These are phyloP conservation scores for Perodicticus potto DNA, from an alignment of 2,797 vertebrate species.

Conservation along the genomic window DNA sequence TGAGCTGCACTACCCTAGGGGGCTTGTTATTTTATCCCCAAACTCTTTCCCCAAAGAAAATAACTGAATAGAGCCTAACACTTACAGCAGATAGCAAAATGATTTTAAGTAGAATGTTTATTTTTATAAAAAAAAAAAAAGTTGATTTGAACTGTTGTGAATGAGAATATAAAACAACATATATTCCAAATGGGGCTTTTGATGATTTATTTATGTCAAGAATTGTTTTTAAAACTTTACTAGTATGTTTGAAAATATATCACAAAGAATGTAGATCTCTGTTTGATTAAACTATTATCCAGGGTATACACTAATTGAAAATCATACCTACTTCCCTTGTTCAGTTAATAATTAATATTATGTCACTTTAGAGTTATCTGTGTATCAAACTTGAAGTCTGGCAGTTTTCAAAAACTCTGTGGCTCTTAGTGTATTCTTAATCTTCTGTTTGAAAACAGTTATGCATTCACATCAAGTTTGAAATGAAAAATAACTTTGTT, in stretches of 20 bases:
- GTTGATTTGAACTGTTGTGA: constrained; percentile 48
- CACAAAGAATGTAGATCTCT: constrained; percentile 48
- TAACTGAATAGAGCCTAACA: background rate
- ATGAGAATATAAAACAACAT: constrained; percentile 51
- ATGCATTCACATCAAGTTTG: background rate
- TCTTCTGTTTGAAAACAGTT: background rate
- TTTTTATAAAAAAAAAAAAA: constrained; percentile 50
- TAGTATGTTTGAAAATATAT: constrained; percentile 60
- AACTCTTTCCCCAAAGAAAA: constrained; percentile 40
- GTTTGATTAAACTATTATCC: background rate
- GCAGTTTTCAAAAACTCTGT: background rate
- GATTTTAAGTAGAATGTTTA: background rate
- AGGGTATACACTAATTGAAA: constrained; percentile 45
- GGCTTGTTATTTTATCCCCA: background rate
- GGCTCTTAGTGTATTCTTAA: background rate
- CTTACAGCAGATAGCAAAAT: background rate
- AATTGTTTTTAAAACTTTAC: constrained; percentile 24
- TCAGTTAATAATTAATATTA: constrained; percentile 43
- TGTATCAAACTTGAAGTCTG: background rate
- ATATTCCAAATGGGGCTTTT: constrained; percentile 34
- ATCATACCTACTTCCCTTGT: background rate
- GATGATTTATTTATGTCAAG: constrained; percentile 53
- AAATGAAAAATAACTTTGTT: background rate
- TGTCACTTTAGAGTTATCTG: background rate
- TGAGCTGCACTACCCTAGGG: background rate